Percentiles rank a stretch among this genome's conserved stretches.
Conservation (phyloP, 2,797 vertebrate genomes). For the Orientallactaga sibirica region DNA sequence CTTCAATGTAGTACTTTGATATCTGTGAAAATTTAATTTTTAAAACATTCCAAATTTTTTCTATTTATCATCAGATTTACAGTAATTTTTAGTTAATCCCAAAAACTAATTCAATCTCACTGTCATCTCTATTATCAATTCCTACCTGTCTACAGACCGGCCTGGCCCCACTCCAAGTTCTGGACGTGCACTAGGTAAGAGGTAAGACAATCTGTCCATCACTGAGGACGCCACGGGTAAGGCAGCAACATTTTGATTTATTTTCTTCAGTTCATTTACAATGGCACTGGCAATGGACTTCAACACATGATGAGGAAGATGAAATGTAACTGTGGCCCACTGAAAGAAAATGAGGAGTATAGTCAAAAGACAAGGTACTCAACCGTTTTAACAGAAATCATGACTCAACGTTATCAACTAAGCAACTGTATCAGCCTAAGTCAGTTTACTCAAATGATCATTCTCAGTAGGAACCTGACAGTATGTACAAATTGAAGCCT, state of each 20-base stretch:
- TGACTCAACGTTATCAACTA: constrained; percentile 37
- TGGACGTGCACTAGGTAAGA: constrained; percentile 97
- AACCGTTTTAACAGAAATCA: constrained; percentile 43
- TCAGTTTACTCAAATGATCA: constrained; percentile 35
- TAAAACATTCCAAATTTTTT: constrained; percentile 19
- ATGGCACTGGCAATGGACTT: constrained; percentile 96
- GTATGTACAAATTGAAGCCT: neutral
- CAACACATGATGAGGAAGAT: constrained; percentile 98
- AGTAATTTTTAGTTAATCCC: constrained; percentile 42
- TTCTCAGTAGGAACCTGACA: constrained; percentile 30
- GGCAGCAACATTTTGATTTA: constrained; percentile 99
- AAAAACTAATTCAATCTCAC: constrained; percentile 7
- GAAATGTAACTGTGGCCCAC: constrained; percentile 99
- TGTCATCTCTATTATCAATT: neutral
- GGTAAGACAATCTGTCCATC: constrained; percentile 99
- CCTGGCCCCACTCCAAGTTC: constrained; percentile 98
- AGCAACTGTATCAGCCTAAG: constrained; percentile 32
- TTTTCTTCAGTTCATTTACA: constrained; percentile 99
- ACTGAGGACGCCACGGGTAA: constrained; percentile 99
- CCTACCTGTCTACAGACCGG: constrained; percentile 97
- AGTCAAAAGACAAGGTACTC: constrained; percentile 56
- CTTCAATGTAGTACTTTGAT: constrained; percentile 18
- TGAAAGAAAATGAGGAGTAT: constrained; percentile 81
- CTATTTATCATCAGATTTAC: constrained; percentile 14
- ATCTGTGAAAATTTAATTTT: constrained; percentile 39